A percentile compares a stretch with the other conserved stretches of the same genome.
Conservation (phyloP, 2,888 invertebrate species). For the Lochmaea crataegi region DNA sequence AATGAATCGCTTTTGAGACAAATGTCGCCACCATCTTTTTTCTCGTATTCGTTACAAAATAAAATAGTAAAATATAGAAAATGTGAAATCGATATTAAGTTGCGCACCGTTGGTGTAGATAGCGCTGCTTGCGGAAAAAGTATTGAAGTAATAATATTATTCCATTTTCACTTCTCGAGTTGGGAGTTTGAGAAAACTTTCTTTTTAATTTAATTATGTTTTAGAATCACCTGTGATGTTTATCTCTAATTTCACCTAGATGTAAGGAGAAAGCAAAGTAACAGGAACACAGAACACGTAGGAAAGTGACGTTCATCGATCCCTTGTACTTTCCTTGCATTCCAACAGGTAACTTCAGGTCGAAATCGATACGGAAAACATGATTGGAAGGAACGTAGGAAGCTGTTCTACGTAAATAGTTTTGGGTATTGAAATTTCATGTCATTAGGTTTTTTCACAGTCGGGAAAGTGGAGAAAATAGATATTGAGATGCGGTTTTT, state of each 20-base stretch:
- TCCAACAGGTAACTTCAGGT: constrained; percentile 17
- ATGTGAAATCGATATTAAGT: background rate
- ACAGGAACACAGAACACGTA: constrained; percentile 54
- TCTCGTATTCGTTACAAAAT: too few relatives aligned
- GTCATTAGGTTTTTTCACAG: too few relatives aligned
- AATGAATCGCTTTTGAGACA: too few relatives aligned
- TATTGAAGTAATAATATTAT: background rate
- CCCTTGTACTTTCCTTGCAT: constrained; percentile 23
- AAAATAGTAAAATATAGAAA: too few relatives aligned
- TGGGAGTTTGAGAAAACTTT: background rate
- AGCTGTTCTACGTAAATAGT: too few relatives aligned
- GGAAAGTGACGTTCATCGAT: constrained; percentile 23
- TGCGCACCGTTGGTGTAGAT: background rate
- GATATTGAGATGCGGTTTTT: too few relatives aligned
- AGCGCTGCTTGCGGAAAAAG: background rate
- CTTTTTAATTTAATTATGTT: background rate
- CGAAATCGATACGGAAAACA: background rate
- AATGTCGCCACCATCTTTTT: too few relatives aligned
- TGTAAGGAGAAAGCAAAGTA: constrained; percentile 59
- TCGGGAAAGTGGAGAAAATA: too few relatives aligned
- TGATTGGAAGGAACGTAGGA: background rate
- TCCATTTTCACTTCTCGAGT: background rate
- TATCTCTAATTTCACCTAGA: constrained; percentile 56
- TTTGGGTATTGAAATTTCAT: too few relatives aligned
- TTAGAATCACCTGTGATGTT: background rate